Percentiles rank a stretch among this genome's conserved stretches.
Conservation (phyloP, 1,140 invertebrate genomes). For the Hetaerina americana region DNA sequence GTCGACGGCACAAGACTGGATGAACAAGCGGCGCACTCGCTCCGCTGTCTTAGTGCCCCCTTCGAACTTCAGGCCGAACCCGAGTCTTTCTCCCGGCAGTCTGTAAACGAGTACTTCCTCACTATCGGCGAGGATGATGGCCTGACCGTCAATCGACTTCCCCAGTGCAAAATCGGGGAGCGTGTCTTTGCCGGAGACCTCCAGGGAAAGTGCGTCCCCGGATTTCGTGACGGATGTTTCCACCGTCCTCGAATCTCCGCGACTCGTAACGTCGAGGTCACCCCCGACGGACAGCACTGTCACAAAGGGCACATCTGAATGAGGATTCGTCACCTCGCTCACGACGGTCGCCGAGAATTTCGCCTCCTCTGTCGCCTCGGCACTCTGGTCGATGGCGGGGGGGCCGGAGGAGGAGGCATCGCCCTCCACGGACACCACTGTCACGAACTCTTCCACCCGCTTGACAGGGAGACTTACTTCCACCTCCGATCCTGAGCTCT, state of each 20-base stretch:
- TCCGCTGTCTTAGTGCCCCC: conserved; percentile 66
- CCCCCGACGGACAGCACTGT: conserved; percentile 34
- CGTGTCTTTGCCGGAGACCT: background rate
- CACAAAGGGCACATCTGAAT: conserved; percentile 29
- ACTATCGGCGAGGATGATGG: conserved; percentile 19
- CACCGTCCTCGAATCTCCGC: too few species aligned
- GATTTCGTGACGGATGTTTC: conserved; percentile 20
- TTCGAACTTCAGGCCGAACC: conserved; percentile 84
- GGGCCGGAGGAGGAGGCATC: background rate
- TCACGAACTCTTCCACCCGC: conserved; percentile 41
- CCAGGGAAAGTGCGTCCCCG: conserved; percentile 15
- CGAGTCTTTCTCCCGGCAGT: conserved; percentile 74
- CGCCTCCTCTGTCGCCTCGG: conserved; percentile 13
- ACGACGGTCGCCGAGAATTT: background rate
- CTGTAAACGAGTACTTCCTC: conserved; percentile 68
- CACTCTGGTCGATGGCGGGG: conserved; percentile 18
- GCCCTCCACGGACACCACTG: conserved; percentile 50
- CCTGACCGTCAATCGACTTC: conserved; percentile 4
- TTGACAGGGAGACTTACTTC: background rate
- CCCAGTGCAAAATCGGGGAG: background rate
- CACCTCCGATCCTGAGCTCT: conserved; percentile 10
- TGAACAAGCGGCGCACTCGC: conserved; percentile 57
- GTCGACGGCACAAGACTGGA: conserved; percentile 77
- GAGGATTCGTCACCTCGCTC: background rate
- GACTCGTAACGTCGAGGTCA: conserved; percentile 25